Base-by-base conservation (phyloP, 2,888 invertebrate genomes). In the Atethmia centrago region DNA sequence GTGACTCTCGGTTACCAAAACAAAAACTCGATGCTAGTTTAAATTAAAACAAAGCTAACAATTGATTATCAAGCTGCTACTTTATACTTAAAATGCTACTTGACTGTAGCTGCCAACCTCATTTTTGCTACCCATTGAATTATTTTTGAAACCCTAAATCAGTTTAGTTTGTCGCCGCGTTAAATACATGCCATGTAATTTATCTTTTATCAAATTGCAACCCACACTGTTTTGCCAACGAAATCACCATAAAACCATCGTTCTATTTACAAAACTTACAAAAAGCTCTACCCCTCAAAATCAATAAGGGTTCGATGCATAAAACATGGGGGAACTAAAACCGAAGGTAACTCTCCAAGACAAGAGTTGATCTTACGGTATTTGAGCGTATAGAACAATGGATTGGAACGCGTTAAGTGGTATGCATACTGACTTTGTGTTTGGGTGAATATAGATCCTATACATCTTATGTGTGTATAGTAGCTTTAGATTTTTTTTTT, bases 251-350 rank as follows among this genome's bases (percentile, higher is more conserved):
- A 42, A 55, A 76, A 49, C 79, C 42, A 47, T 31, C 31, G 55
- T 21, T 49, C 61, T 71, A 62, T 77, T 74, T 80, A 59, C 75
- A 28, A 55, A 74, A 45, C 56, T 63, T 64, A 36, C 55, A 40
- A 67, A 47, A 75, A 49, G 59, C 74, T 75, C 12, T 53, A 42
- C 40, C 47, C 19, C 51, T 77, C 70, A 61, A 64, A 79, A 82
- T 76, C 80, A 74, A 63, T 80, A 76, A 81, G 81, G 75, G 63
- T 64, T 74, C 58, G 31, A 88, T 90, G 88, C 87, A 90, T 90
- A 87, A 90, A 87, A 90, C 88, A 89, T 89, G 78, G 82, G 59
- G 56, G 71, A 84, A 79, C 84, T 86, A 71, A 77, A 83, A 85
- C 77, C 82, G 71, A 76, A 71, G 83, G 82, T 79, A 84, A 71